A percentile compares a stretch with the other conserved stretches of the same genome.
Conservation (phyloP, 2,113 vertebrate species). For the Lasiurus borealis region DNA sequence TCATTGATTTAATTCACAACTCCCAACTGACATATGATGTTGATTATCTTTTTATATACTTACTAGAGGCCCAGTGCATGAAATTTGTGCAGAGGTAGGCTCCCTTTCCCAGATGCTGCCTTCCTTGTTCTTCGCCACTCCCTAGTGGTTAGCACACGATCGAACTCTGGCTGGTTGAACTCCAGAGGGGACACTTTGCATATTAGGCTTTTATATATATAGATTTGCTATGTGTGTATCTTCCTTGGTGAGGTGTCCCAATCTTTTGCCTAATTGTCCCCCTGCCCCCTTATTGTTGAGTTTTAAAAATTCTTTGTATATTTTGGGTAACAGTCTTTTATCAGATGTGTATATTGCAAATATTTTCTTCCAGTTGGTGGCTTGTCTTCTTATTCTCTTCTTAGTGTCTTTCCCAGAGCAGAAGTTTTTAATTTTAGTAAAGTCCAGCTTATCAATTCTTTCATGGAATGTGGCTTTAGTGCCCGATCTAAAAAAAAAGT, state of each 20-base stretch:
- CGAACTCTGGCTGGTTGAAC: too few species aligned
- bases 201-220: too few species aligned
- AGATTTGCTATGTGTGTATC: background rate
- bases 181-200: too few species aligned
- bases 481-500: background rate
- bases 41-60: background rate
- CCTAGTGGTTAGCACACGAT: too few species aligned
- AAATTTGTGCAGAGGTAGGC: too few species aligned
- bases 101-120: too few species aligned
- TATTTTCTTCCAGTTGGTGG: background rate
- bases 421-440: constrained; percentile 32
- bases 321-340: background rate
- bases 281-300: background rate
- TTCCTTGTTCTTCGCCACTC: too few species aligned
- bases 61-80: background rate
- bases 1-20: background rate
- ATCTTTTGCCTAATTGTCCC: background rate
- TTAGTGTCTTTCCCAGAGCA: background rate
- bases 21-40: background rate
- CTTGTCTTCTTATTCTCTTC: background rate
- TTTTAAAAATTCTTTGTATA: background rate
- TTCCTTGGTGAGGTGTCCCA: background rate
- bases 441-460: background rate
- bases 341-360: constrained; percentile 14
- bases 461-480: background rate